A percentile compares a stretch with the other conserved stretches of the same genome.
Evolutionary conservation across 2,888 invertebrate species (phyloP).

Genomic region (Geotrupes spiniger): DNA sequence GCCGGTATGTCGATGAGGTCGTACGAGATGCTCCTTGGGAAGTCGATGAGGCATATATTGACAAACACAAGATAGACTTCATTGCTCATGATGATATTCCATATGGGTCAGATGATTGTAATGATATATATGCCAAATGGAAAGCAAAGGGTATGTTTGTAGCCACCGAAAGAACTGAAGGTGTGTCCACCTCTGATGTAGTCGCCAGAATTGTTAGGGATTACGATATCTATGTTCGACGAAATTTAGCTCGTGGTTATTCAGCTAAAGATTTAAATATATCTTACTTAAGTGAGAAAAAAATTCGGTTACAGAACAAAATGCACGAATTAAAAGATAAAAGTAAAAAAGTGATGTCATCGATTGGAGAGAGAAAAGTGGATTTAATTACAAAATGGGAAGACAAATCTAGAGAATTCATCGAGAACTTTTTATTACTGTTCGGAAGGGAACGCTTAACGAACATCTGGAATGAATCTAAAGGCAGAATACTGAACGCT

Average conservation of each 20-base stretch:
- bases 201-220: slow-evolving; percentile 97
- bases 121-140: slow-evolving; percentile 82
- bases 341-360: slow-evolving; percentile 81
- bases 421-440: slow-evolving; percentile 90
- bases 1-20: slow-evolving; percentile 97
- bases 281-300: slow-evolving; percentile 96
- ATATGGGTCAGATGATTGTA: slow-evolving; percentile 81
- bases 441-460: slow-evolving; percentile 87
- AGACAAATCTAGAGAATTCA: slow-evolving; percentile 95
- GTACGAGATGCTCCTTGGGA: slow-evolving; percentile 95
- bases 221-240: slow-evolving; percentile 96
- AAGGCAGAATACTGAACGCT: slow-evolving; percentile 86
- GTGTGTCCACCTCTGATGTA: slow-evolving; percentile 96
- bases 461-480: slow-evolving; percentile 90
- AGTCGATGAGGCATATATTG: slow-evolving; percentile 83
- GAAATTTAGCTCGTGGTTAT: slow-evolving; percentile 96
- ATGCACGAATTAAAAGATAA: slow-evolving; percentile 94
- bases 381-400: slow-evolving; percentile 97
- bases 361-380: slow-evolving; percentile 78
- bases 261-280: slow-evolving; percentile 98
- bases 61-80: slow-evolving; percentile 96
- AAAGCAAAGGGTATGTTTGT: slow-evolving; percentile 98
- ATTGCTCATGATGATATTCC: slow-evolving; percentile 99
- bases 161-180: slow-evolving; percentile 91
- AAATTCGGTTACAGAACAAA: slow-evolving; percentile 94